Conservation (phyloP, 2,113 vertebrate genomes). For the Zosterops pallidus region DNA sequence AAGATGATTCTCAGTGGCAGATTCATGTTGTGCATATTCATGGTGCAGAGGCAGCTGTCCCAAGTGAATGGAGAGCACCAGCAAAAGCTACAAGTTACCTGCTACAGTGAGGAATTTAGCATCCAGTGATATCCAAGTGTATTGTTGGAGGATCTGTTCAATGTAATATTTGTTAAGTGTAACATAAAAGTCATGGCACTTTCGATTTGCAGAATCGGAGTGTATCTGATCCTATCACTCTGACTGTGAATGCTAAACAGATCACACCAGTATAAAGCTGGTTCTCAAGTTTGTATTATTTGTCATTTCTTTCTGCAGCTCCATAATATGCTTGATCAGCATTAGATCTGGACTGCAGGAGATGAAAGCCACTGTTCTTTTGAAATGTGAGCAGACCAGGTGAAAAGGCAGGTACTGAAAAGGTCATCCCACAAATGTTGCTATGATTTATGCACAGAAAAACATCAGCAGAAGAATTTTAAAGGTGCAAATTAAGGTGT, state of each 20-base stretch:
- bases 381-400: not conserved
- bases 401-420: not conserved
- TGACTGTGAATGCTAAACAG: not conserved
- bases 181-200: not conserved
- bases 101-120: not conserved
- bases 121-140: not conserved
- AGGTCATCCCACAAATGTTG: not conserved
- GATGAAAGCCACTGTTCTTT: not conserved
- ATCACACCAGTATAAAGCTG: not conserved
- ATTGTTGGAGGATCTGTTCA: not conserved
- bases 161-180: not conserved
- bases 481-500: not conserved
- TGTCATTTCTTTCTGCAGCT: not conserved
- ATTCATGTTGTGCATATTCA: not conserved
- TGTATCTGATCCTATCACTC: not conserved
- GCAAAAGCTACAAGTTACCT: not conserved
- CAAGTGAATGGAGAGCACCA: not conserved
- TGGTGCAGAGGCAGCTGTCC: not conserved
- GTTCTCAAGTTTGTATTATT: not conserved
- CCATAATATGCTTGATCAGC: not conserved
- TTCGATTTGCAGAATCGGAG: not conserved
- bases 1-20: not conserved
- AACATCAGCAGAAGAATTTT: not conserved
- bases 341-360: not conserved
- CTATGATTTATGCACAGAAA: not conserved